Evolutionary conservation across 2,888 invertebrate species (phyloP), one percentile per base, ranked within the genome.

Genomic region (Adineta ricciae): DNA sequence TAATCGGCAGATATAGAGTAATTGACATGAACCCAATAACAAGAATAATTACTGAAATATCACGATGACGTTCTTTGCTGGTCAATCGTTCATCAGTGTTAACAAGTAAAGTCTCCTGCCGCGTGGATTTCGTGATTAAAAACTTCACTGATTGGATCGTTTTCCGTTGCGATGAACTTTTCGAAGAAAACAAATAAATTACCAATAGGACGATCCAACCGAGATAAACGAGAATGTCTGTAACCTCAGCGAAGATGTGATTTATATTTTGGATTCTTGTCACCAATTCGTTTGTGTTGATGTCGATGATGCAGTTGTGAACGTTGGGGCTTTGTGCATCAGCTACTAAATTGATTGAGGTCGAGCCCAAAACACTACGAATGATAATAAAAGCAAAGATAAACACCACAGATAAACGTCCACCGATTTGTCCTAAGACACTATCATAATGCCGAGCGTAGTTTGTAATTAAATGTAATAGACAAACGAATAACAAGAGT

Each of bases 321-420:
- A 32, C 27, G 16, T 64, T 11, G 5, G 64, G 32, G 4, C 4
- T 64, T 32, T 1, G 14, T 32, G 14, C 2, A 32, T 64, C 64
- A 64, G 64, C 16, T 32, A 64, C 32, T 64, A 64, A 64, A 27
- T 64, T 32, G 19, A 64, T 64, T 0, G 64, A 64, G 14, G 64
- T 64, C 32, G 64, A 64, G 19, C 64, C 64, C 16, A 64, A 27
- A 16, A 78, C 73, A 78, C 73, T 78, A 24, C 36, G 36, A 38
- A 78, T 78, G 24, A 78, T 78, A 78, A 78, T 8, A 41, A 78
- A 78, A 21, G 73, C 38, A 78, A 38, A 41, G 8, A 41, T 36
- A 78, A 78, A 78, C 11, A 78, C 41, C 38, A 78, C 41, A 21
- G 73, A 78, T 78, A 78, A 78, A 78, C 73, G 73, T 24, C 73